A percentile compares a stretch with the other conserved stretches of the same genome.
Conservation (phyloP, 2,113 vertebrate species). For the Smithornis capensis region DNA sequence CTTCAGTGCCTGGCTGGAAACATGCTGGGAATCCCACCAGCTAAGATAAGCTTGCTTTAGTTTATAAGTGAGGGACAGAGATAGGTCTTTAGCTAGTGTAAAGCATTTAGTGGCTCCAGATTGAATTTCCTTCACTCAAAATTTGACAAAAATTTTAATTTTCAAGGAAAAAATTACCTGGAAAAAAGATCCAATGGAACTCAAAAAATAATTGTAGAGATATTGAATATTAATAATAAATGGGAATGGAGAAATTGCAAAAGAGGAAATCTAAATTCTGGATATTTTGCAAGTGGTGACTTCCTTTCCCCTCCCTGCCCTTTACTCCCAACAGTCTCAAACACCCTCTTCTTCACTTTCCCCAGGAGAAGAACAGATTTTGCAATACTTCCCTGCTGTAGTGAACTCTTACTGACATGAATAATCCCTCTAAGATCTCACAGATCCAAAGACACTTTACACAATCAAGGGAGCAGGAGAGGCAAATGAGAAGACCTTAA, state of each 20-base stretch:
- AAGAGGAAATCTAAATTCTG: neutral
- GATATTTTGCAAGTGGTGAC: neutral
- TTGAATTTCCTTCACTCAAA: neutral
- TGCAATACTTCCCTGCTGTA: neutral
- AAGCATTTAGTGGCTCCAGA: neutral
- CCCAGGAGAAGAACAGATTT: neutral
- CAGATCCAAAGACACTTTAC: neutral
- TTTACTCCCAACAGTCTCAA: neutral
- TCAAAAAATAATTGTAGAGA: neutral
- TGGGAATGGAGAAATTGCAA: neutral
- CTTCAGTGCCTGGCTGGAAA: neutral
- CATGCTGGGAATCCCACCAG: fast-evolving
- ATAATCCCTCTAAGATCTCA: neutral
- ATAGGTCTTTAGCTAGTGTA: neutral
- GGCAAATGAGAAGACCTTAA: neutral
- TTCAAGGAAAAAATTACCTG: neutral
- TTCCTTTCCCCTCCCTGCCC: neutral
- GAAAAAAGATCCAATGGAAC: neutral
- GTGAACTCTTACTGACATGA: neutral
- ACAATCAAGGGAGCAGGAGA: neutral
- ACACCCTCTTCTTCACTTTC: neutral
- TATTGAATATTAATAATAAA: neutral
- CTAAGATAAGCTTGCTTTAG: neutral
- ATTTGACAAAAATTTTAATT: neutral
- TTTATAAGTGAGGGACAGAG: neutral